Base-by-base conservation (phyloP, 2,113 vertebrate genomes). In the Nothocercus nigrocapillus region DNA sequence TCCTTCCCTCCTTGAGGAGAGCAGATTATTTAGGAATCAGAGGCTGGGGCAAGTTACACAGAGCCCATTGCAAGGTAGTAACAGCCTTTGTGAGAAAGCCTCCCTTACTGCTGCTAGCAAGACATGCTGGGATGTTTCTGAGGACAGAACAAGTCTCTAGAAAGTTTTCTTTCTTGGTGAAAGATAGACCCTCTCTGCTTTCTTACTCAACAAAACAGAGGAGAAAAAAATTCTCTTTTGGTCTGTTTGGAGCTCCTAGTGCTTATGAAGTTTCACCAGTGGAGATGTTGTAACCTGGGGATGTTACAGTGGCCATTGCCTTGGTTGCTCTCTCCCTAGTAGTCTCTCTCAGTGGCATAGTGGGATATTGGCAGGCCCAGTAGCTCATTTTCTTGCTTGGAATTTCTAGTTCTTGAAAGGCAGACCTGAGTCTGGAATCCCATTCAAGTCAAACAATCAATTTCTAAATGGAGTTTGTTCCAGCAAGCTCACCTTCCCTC, bases 41-140 rank as follows among this genome's bases (percentile, higher is more conserved):
- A 38, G 20, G 22, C 5, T 45, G 9, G 16, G 21, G 16, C 7
- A 9, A 19, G 4, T 27, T 56, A 42, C 38, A 38, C 15, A 9
- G 20, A 67, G 18, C 13, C 20, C 8, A 21, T 19, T 0, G 0
- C 5, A 13, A 86, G 13, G 1, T 5, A 54, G 22, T 11, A 54
- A 38, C 10, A 40, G 12, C 7, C 38, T 27, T 63, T 27, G 40
- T 32, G 25, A 45, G 53, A 42, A 42, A 13, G 4, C 3, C 12
- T 87, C 6, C 5, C 10, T 76, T 77, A 47, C 13, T 4, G n/a
- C 0, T 32, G 18, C 25, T 30, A 67, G 17, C 4, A 79, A 40
- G 32, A 78, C 4, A 54, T 17, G 1, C 13, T 30, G 11, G 45
- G 66, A 7, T 3, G 1, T 24, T 61, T 19, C 18, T 66, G 27